These are phyloP conservation scores for Platycheirus rosarum DNA, from an alignment of 2,888 invertebrate species.

Conservation along the genomic window DNA sequence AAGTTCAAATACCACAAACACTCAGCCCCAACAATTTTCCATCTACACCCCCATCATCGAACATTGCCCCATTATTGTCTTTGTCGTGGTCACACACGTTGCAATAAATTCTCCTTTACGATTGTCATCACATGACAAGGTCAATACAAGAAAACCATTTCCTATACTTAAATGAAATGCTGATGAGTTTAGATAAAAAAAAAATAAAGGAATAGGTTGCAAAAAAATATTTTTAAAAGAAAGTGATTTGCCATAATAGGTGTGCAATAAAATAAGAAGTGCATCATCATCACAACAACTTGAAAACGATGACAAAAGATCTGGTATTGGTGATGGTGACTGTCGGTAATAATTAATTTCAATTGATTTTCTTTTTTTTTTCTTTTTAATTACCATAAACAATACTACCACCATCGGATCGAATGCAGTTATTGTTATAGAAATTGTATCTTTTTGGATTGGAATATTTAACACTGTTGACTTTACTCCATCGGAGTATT, in stretches of 20 bases:
- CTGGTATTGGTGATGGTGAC: conserved; percentile 34
- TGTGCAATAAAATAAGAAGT: conserved; percentile 62
- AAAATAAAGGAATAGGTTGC: conserved; percentile 8
- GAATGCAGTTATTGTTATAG: conserved; percentile 59
- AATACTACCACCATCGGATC: conserved; percentile 64
- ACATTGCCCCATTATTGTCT: background rate
- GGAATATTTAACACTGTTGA: conserved; percentile 48
- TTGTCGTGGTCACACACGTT: conserved; percentile 27
- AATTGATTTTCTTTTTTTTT: conserved; percentile 5
- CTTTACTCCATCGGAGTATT: conserved; percentile 70
- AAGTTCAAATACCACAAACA: conserved; percentile 50
- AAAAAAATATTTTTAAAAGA: conserved; percentile 22
- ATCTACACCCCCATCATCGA: background rate
- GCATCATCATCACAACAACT: conserved; percentile 49
- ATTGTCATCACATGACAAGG: conserved; percentile 31
- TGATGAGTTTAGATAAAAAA: conserved; percentile 12
- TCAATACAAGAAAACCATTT: conserved; percentile 21
- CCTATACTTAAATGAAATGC: conserved; percentile 11
- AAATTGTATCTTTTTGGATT: conserved; percentile 55
- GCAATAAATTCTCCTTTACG: conserved; percentile 32
- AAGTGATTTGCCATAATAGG: conserved; percentile 45
- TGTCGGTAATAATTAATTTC: conserved; percentile 41
- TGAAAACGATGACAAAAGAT: conserved; percentile 26
- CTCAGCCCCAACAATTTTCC: conserved; percentile 37
- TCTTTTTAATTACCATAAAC: conserved; percentile 68